Evolutionary conservation across 2,888 invertebrate species (phyloP).

Genomic region (Choristoneura rosaceana): DNA sequence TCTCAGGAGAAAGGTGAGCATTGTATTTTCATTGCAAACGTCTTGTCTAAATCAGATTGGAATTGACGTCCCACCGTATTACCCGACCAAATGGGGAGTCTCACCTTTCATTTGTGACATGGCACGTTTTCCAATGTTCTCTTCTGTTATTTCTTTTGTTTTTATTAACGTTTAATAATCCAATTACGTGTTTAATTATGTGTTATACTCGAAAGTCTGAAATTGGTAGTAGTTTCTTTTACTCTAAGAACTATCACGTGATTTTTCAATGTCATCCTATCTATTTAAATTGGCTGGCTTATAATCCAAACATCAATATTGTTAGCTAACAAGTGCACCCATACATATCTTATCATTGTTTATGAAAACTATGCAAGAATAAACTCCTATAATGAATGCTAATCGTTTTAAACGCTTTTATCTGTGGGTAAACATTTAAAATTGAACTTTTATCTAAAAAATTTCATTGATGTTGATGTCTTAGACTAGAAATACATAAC

Average conservation of each 20-base stretch:
- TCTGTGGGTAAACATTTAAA: neutral
- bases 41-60: constrained; percentile 44
- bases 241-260: neutral
- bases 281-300: constrained; percentile 53
- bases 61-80: constrained; percentile 55
- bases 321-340: constrained; percentile 42
- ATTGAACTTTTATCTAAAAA: neutral
- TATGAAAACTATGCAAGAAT: constrained; percentile 22
- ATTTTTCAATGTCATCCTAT: constrained; percentile 28
- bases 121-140: neutral
- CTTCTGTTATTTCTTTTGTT: constrained; percentile 19
- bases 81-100: constrained; percentile 55
- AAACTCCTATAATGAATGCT: neutral
- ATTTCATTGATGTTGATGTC: neutral
- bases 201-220: neutral
- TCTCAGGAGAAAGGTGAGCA: constrained; percentile 61
- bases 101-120: constrained; percentile 32
- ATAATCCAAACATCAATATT: constrained; percentile 69
- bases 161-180: neutral
- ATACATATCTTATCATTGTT: constrained; percentile 36
- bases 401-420: neutral
- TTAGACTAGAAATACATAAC: constrained; percentile 14
- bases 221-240: neutral
- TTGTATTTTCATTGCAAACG: constrained; percentile 48
- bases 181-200: neutral